Evolutionary conservation across 2,888 invertebrate species (phyloP), one percentile per base, ranked within the genome.

Genomic region (Tyria jacobaeae): DNA sequence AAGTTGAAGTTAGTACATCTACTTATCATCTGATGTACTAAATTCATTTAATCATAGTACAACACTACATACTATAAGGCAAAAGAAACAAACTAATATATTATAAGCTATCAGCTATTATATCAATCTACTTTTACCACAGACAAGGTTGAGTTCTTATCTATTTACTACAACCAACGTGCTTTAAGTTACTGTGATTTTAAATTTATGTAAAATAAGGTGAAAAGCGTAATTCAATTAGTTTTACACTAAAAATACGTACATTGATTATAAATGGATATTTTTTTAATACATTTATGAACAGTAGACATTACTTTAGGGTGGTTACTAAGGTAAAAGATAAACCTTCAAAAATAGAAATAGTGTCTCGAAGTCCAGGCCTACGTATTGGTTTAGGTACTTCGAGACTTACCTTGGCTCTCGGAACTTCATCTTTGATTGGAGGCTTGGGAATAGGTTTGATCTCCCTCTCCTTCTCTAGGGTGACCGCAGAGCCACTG

Each of bases 321-420:
- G 44, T 44, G 10, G 44, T 17, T 41, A 41, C 4, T 31, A 31
- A 31, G 27, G 27, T 4, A 51, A 51, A 21, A 35, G 21, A 35
- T 21, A 24, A 37, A 47, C 27, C 55, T 47, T 34, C 15, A 21
- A 21, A 59, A 61, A 34, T 35, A 44, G 17, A 37, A 75, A 65
- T n/a, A n/a, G n/a, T 50, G 62, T 55, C 64, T 66, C 71, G 60
- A 58, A 57, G 65, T 62, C 64, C 71, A 50, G 59, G 57, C 71
- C 68, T 52, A 58, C 54, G 70, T 58, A 56, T 66, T 64, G 70
- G 62, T 62, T 64, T 64, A 72, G 62, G 72, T 75, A 68, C 67
- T 71, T 70, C 69, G 66, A 76, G 57, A 76, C 78, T 79, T 76
- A 83, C 81, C 80, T 82, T 79, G 37, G 27, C 66, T 60, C 64